Percentiles rank a stretch among this genome's conserved stretches.
Conservation (phyloP, 2,113 vertebrate species). For the Sitta europaea region DNA sequence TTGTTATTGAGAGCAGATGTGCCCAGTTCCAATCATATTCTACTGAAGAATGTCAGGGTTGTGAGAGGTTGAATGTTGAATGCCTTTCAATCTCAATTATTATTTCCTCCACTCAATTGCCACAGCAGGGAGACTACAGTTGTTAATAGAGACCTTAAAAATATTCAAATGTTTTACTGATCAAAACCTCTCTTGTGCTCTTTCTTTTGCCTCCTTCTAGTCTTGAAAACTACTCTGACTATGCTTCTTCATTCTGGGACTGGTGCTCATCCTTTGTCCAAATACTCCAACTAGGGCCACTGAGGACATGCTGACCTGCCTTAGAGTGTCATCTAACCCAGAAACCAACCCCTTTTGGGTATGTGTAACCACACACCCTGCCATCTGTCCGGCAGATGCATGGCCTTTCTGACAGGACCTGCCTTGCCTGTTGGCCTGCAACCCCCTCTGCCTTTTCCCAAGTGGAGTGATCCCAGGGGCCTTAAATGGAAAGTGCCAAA, state of each 20-base stretch:
- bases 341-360: not conserved
- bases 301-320: not conserved
- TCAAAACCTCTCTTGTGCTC: not conserved
- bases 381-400: not conserved
- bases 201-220: not conserved
- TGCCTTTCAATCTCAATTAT: slow-evolving; percentile 78
- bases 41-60: slow-evolving; percentile 68
- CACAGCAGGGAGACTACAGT: slow-evolving; percentile 59
- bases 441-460: not conserved
- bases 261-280: not conserved
- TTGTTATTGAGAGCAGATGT: slow-evolving; percentile 82
- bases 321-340: not conserved
- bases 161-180: not conserved
- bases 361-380: not conserved
- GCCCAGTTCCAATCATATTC: slow-evolving; percentile 68
- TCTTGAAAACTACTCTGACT: not conserved
- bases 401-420: not conserved
- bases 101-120: slow-evolving; percentile 77
- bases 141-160: slow-evolving; percentile 54
- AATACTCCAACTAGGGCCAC: not conserved
- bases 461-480: accelerated
- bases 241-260: not conserved
- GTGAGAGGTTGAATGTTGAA: slow-evolving; percentile 64
- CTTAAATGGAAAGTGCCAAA: not conserved
- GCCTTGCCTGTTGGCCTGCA: not conserved